A percentile compares a stretch with the other conserved stretches of the same genome.
phyloP scores from a whole-genome alignment of 2,888 invertebrate species.

The Phyto melanocephala region DNA sequence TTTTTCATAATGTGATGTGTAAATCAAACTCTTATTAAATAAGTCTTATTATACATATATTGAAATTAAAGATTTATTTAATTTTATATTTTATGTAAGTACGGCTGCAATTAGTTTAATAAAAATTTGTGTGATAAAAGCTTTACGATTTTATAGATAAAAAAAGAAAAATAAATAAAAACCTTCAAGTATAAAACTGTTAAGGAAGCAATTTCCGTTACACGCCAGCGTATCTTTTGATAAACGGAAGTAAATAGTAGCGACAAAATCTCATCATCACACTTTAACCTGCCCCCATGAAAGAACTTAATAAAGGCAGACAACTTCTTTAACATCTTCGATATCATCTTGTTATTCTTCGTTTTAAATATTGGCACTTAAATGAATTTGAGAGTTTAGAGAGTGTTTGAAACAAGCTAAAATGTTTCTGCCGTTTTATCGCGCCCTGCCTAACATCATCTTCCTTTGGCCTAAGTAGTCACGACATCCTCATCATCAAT shows the following conservation, averaged over 20 bases:
- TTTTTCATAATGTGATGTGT: no score
- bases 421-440: conserved; percentile 10
- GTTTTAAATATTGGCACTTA: conserved; percentile 54
- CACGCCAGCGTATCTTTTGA: conserved; percentile 10
- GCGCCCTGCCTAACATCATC: background rate
- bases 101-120: conserved; percentile 21
- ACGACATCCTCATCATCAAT: conserved; percentile 37
- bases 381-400: conserved; percentile 32
- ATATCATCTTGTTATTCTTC: conserved; percentile 23
- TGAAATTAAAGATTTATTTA: no score
- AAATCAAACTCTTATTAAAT: no score
- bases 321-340: background rate
- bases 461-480: conserved; percentile 27
- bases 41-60: no score
- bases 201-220: conserved; percentile 38
- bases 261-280: conserved; percentile 24
- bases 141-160: conserved; percentile 9
- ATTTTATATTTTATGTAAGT: background rate
- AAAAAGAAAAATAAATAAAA: conserved; percentile 18
- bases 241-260: conserved; percentile 51
- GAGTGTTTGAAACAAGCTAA: conserved; percentile 27
- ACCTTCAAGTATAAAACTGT: background rate
- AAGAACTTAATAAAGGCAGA: background rate
- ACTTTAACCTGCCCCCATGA: background rate
- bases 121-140: conserved; percentile 9